Base-by-base conservation (phyloP, 2,113 vertebrate species). In the Rhegmatorhina hoffmannsi region DNA sequence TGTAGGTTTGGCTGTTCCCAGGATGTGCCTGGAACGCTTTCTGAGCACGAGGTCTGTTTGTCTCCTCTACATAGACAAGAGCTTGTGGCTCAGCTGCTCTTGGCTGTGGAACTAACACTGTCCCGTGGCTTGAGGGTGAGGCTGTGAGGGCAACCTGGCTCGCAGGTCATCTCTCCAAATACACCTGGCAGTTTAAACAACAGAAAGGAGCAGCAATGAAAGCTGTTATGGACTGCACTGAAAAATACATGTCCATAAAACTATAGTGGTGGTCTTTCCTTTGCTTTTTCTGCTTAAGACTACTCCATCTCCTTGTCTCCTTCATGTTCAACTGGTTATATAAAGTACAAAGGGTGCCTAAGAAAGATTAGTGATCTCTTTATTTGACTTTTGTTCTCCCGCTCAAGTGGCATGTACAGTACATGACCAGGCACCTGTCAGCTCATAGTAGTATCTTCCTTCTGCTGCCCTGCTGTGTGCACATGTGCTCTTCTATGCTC, bases 361-460 rank as follows among this genome's bases (percentile, higher is more conserved):
- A 43, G 70, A 62, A 80, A 73, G 44, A 47, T 49, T n/a, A 84
- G 20, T 10, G 5, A 75, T 72, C 11, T 67, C 34, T 79, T 75
- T 50, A 63, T 52, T 17, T 93, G 47, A 7, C 38, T 76, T 25
- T 72, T 75, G 28, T 66, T 87, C 59, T 87, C 8, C 25, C 16
- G 3, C 6, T 87, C 19, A 62, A 29, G 34, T 79, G 58, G 34
- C 4, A 20, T 10, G n/a, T 44, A 70, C 2, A 0, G 0, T 62
- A 21, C 28, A n/a, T 15, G 19, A 78, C 50, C 36, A 80, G n/a
- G 58, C 36, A 72, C 6, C 28, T 86, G 49, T 56, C 36, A 80
- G 13, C 11, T 34, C 31, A 7, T 52, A n/a, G 20, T 43, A 68
- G 49, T 25, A 70, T 84, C 19, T 43, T 53, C n/a, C 26, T 55